These are phyloP conservation scores for Discoglossus pictus DNA, from an alignment of 2,797 vertebrate species.

Conservation along the genomic window DNA sequence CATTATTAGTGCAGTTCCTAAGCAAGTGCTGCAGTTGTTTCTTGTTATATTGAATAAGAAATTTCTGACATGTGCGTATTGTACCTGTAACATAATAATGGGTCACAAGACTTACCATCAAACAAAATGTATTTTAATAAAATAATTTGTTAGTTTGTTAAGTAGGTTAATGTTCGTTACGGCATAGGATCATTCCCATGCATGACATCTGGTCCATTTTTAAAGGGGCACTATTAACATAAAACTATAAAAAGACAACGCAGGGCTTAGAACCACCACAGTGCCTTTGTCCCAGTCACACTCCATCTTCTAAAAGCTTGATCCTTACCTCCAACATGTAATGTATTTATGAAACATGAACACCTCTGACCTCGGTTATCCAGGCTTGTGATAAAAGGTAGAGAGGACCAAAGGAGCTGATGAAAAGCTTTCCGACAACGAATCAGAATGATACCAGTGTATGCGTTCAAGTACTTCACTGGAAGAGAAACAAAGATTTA, in stretches of 20 bases:
- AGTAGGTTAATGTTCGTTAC: no score
- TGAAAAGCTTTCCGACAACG: slow-evolving; percentile 84
- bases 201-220: no score
- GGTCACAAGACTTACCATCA: no score
- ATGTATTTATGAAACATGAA: slow-evolving; percentile 82
- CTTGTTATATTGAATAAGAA: slow-evolving; percentile 87
- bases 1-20: slow-evolving; percentile 79
- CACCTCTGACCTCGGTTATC: slow-evolving; percentile 75
- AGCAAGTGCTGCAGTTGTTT: slow-evolving; percentile 82
- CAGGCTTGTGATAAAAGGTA: slow-evolving; percentile 84
- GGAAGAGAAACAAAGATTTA: neutral
- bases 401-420: slow-evolving; percentile 84
- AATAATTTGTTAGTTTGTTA: no score
- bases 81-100: slow-evolving; percentile 84
- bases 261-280: no score
- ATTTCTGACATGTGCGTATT: slow-evolving; percentile 93
- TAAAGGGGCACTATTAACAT: no score
- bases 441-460: slow-evolving; percentile 86
- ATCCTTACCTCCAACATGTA: slow-evolving; percentile 89
- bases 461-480: slow-evolving; percentile 92
- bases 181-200: no score
- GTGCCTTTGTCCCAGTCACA: no score
- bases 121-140: no score
- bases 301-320: neutral
- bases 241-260: no score